Evolutionary conservation across 2,113 vertebrate species (phyloP).

Genomic region (Silurus meridionalis): DNA sequence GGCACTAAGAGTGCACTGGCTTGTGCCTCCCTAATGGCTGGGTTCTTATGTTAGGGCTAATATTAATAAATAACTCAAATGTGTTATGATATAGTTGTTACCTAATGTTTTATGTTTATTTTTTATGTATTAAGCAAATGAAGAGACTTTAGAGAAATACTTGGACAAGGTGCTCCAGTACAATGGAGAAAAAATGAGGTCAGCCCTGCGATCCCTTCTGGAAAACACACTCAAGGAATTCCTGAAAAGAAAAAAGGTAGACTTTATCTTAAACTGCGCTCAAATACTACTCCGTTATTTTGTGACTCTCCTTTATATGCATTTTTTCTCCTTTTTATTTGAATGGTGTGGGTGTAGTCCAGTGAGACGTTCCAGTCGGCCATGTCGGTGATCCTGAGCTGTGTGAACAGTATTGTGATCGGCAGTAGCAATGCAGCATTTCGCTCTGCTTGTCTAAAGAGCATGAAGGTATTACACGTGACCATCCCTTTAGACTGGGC

Average conservation of each 20-base stretch:
- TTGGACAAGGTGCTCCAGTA: conserved; percentile 70
- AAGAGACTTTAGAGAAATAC: conserved; percentile 67
- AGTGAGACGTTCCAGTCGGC: conserved; percentile 62
- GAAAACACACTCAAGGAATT: conserved; percentile 56
- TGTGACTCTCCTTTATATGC: neutral
- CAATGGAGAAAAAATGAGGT: conserved; percentile 64
- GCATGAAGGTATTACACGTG: conserved; percentile 67
- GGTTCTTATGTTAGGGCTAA: too few species aligned
- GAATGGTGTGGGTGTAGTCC: conserved; percentile 51
- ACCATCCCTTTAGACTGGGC: neutral
- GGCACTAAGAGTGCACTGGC: too few species aligned
- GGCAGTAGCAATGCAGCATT: conserved; percentile 70
- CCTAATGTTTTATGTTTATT: neutral
- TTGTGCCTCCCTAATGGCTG: too few species aligned
- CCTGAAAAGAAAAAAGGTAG: conserved; percentile 60
- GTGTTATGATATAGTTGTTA: neutral
- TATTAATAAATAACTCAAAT: neutral
- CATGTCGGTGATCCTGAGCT: conserved; percentile 66
- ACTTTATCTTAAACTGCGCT: neutral
- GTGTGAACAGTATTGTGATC: conserved; percentile 67
- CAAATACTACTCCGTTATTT: neutral
- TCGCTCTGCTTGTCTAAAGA: conserved; percentile 67
- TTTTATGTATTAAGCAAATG: conserved; percentile 55
- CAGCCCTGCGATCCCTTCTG: conserved; percentile 64
- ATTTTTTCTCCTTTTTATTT: conserved; percentile 10